Conservation (phyloP, 2,113 vertebrate species). For the Melanerpes aurifrons region DNA sequence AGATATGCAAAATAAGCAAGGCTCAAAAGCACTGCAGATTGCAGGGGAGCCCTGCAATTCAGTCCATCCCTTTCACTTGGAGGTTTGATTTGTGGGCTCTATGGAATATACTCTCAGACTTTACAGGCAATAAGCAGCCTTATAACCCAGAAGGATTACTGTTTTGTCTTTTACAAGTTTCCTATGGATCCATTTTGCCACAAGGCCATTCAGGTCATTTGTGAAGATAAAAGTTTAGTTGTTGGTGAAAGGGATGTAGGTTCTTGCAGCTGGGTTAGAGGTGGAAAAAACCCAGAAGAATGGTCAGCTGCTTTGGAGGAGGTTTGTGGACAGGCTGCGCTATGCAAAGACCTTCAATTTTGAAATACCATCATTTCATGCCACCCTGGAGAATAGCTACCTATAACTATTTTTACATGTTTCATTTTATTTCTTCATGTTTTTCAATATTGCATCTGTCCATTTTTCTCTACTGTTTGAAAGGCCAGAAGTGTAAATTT, state of each 20-base stretch:
- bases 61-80: neutral
- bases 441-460: neutral
- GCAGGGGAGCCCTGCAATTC: neutral
- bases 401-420: neutral
- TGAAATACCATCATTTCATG: neutral
- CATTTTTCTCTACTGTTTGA: neutral
- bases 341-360: neutral
- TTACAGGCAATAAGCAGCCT: neutral
- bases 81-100: neutral
- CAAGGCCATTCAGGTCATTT: neutral
- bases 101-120: neutral
- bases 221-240: neutral
- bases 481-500: neutral
- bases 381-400: neutral
- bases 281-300: neutral
- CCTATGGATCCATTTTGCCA: neutral
- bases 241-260: neutral
- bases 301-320: neutral
- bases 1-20: neutral
- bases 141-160: neutral
- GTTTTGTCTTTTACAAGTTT: neutral
- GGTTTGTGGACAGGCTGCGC: neutral
- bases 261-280: neutral
- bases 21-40: neutral
- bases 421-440: neutral